Evolutionary conservation across 2,888 invertebrate species (phyloP), one percentile per base, ranked within the genome.

Genomic region (Thalpophila matura): DNA sequence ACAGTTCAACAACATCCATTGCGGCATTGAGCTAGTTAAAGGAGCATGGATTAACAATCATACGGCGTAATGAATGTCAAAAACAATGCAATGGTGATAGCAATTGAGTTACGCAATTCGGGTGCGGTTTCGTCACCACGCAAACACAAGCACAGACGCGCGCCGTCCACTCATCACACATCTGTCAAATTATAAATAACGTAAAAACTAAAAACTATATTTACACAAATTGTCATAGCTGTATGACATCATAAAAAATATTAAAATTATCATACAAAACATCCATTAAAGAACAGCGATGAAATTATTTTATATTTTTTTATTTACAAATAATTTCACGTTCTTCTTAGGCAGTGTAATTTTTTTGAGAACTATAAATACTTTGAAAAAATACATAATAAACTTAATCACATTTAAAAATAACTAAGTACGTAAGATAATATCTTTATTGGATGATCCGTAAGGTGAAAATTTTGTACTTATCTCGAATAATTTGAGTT

Each of bases 141-240:
- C 54, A 77, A 79, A 79, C 72, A 75, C 66, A 73, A 80, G 77
- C 77, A 69, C 79, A 81, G 71, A 74, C 83, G 71, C 72, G 63
- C 82, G 73, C 78, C 65, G 71, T 73, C 68, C 79, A 78, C 61
- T 76, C 76, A 81, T 78, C 86, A 85, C 83, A 79, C 86, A 79
- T 79, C 81, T 78, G 81, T 75, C 85, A 83, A 83, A 82, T 79
- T 80, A 80, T 80, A 81, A 80, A 84, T 88, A 88, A 86, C 86
- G 89, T 89, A 90, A 89, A 88, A 90, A 90, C 82, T 81, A 79
- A 82, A 88, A 88, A 83, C 87, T 91, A 92, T 93, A 93, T 93
- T 88, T 93, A 93, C 93, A 92, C 68, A 84, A 87, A 85, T 83
- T 84, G 89, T 89, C 90, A 91, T 86, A 80, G 27, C 22, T 37